These are phyloP conservation scores for Ailurus styani DNA, from an alignment of 2,113 vertebrate species.

Conservation along the genomic window DNA sequence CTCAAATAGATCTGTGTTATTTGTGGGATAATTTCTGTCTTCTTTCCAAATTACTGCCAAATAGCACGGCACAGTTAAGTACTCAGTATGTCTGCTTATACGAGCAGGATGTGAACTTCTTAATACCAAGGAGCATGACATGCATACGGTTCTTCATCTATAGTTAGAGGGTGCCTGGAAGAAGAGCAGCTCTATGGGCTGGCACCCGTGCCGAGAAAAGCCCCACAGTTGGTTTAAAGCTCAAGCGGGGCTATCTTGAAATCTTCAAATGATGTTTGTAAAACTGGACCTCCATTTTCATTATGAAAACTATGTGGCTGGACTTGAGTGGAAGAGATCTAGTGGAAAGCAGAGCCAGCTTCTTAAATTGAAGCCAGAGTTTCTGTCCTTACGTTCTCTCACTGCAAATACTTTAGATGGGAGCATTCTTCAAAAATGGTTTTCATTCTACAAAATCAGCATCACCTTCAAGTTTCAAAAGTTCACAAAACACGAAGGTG, in stretches of 20 bases:
- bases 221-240: not conserved
- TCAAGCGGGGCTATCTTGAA: not conserved
- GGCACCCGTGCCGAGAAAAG: not conserved
- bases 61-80: not conserved
- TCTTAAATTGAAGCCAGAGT: not conserved
- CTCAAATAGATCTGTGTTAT: not conserved
- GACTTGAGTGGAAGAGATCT: not conserved
- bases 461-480: not conserved
- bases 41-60: not conserved
- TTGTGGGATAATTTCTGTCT: not conserved
- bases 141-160: not conserved
- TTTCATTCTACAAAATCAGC: not conserved
- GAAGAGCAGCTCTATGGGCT: not conserved
- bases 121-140: not conserved
- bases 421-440: not conserved
- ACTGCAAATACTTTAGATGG: not conserved
- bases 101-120: not conserved
- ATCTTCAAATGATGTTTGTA: not conserved
- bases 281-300: not conserved
- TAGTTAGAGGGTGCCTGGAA: not conserved
- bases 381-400: not conserved
- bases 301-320: not conserved
- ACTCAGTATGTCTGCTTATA: not conserved
- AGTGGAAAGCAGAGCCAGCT: not conserved
- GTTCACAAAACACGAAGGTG: not conserved